Evolutionary conservation across 2,113 vertebrate genomes (phyloP).

Genomic region (Datnioides undecimradiatus): DNA sequence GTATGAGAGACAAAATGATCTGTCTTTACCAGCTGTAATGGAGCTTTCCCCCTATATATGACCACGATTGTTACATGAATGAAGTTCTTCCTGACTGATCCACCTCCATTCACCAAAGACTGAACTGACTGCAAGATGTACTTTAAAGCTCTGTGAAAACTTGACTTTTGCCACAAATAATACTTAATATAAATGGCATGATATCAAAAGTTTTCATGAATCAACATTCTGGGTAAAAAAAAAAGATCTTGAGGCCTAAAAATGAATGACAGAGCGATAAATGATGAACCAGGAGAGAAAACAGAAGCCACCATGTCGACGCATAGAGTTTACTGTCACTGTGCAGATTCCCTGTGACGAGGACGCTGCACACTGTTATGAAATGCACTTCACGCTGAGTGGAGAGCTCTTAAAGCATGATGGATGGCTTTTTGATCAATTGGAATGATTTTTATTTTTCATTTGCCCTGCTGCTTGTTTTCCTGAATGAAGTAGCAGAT

Average conservation of each 20-base stretch:
- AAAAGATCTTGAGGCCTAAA: background rate
- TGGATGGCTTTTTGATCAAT: slow-evolving; percentile 63
- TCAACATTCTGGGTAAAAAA: background rate
- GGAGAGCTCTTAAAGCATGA: slow-evolving; percentile 63
- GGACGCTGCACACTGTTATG: background rate
- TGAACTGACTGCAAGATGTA: too few relatives aligned
- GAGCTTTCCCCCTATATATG: too few relatives aligned
- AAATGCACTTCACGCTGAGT: slow-evolving; percentile 44
- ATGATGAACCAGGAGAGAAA: background rate
- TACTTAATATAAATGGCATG: background rate
- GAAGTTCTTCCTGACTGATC: too few relatives aligned
- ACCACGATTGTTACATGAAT: too few relatives aligned
- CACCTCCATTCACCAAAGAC: too few relatives aligned
- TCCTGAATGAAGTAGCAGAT: slow-evolving; percentile 25
- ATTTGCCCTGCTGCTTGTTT: slow-evolving; percentile 48
- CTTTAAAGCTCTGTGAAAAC: background rate
- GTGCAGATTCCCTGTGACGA: background rate
- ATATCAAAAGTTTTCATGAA: background rate
- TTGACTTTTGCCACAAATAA: background rate
- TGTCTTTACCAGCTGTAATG: too few relatives aligned
- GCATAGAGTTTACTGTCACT: background rate
- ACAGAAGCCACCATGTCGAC: too few relatives aligned
- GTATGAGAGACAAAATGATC: too few relatives aligned
- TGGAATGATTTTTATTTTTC: slow-evolving; percentile 53
- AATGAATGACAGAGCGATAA: background rate